A percentile compares a stretch with the other conserved stretches of the same genome.
These are phyloP conservation scores for Augiades crinisus DNA, from an alignment of 2,888 invertebrate species.

Conservation along the genomic window DNA sequence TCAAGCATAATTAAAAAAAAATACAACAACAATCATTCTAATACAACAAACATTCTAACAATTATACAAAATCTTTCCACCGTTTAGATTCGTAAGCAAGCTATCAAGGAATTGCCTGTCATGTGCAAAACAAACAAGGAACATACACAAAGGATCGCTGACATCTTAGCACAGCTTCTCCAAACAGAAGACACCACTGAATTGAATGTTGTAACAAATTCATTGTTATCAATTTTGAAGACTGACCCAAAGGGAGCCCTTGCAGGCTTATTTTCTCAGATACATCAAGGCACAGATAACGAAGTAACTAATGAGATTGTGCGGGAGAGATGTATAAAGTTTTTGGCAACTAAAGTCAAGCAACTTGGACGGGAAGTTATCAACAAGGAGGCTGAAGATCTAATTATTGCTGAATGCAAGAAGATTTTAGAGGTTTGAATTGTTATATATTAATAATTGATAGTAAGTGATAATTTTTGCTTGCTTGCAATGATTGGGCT, in stretches of 20 bases:
- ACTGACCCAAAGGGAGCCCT: slow-evolving; percentile 85
- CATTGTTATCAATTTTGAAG: slow-evolving; percentile 89
- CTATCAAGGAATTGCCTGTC: slow-evolving; percentile 93
- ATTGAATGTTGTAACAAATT: slow-evolving; percentile 91
- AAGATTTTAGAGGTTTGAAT: slow-evolving; percentile 87
- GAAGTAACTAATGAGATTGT: slow-evolving; percentile 85
- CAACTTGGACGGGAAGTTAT: slow-evolving; percentile 88
- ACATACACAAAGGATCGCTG: slow-evolving; percentile 92
- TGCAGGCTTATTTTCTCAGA: slow-evolving; percentile 79
- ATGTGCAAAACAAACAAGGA: slow-evolving; percentile 93
- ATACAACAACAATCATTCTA: too few species aligned
- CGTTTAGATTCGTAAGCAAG: slow-evolving; percentile 94
- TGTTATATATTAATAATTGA: too few species aligned
- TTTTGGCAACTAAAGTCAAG: slow-evolving; percentile 91
- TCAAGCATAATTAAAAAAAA: too few species aligned
- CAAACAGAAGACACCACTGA: slow-evolving; percentile 93
- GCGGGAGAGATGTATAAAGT: slow-evolving; percentile 93
- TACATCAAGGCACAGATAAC: slow-evolving; percentile 72
- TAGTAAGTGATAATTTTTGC: too few species aligned
- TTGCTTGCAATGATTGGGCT: too few species aligned
- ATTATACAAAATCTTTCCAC: not conserved
- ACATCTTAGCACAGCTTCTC: slow-evolving; percentile 94
- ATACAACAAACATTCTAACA: too few species aligned
- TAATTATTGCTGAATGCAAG: slow-evolving; percentile 91
- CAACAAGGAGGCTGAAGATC: slow-evolving; percentile 92